Evolutionary conservation across 2,888 invertebrate genomes (phyloP).

Genomic region (Molorchus minor): DNA sequence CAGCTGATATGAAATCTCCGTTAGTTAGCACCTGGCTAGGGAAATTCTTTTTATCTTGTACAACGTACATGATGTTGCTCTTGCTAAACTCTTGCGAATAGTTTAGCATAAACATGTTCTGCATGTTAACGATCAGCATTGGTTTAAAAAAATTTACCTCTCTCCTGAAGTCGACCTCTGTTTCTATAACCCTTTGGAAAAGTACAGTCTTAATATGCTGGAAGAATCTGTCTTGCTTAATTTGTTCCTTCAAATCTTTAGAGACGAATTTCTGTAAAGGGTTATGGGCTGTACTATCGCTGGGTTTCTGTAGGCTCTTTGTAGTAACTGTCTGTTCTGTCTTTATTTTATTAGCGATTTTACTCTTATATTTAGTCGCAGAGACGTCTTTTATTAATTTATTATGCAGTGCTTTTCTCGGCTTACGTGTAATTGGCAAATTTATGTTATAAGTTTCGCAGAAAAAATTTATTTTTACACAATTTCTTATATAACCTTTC

Average conservation of each 20-base stretch:
- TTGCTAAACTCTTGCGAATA: constrained; percentile 26
- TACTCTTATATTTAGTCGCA: no score
- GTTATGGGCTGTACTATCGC: not conserved
- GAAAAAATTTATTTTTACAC: not conserved
- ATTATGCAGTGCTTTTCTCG: no score
- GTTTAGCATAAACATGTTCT: constrained; percentile 27
- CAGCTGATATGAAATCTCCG: constrained; percentile 26
- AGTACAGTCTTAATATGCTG: constrained; percentile 1
- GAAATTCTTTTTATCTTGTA: constrained; percentile 20
- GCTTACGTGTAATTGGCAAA: no score
- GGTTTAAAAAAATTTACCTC: constrained; percentile 36
- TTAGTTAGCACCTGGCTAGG: constrained; percentile 14
- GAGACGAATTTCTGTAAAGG: no score
- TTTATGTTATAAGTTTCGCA: not conserved
- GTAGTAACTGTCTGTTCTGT: no score
- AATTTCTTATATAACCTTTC: constrained; percentile 21
- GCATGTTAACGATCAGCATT: constrained; percentile 34
- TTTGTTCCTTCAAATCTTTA: no score
- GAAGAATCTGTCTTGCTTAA: not conserved
- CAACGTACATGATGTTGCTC: constrained; percentile 37
- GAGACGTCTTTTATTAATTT: no score
- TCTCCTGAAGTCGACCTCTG: constrained; percentile 23
- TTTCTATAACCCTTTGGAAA: constrained; percentile 25
- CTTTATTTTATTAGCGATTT: no score
- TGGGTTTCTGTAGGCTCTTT: no score